phyloP scores from a whole-genome alignment of 53 echinoderm and acorn worm genomes.

The Apostichopus leukothele region DNA sequence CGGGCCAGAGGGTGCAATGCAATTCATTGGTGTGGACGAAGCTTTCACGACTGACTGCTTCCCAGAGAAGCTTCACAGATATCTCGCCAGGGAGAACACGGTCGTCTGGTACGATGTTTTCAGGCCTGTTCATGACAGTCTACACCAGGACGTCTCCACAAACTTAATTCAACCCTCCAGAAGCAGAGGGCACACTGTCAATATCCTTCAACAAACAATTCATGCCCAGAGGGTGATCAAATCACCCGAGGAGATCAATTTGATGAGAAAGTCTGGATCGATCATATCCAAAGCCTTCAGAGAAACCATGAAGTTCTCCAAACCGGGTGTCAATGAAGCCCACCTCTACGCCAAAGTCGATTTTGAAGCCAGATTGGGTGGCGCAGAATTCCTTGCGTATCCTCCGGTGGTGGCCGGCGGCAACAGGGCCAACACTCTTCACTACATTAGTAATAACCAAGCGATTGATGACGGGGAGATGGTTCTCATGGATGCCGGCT shows the following conservation, averaged over 20 bases:
- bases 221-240: conserved; percentile 83
- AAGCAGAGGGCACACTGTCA: conserved; percentile 78
- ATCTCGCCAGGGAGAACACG: conserved; percentile 52
- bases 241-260: conserved; percentile 69
- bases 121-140: conserved; percentile 54
- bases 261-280: conserved; percentile 77
- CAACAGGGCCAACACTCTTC: conserved; percentile 90
- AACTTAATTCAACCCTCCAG: conserved; percentile 75
- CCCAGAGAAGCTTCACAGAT: conserved; percentile 63
- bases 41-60: conserved; percentile 68
- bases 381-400: conserved; percentile 93
- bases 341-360: conserved; percentile 84
- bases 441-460: conserved; percentile 97
- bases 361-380: conserved; percentile 68
- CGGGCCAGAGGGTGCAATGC: conserved; percentile 80
- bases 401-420: conserved; percentile 98
- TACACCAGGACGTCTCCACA: conserved; percentile 76
- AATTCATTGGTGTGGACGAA: conserved; percentile 87
- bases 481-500: conserved; percentile 97
- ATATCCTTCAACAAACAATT: conserved; percentile 80
- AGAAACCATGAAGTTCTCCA: conserved; percentile 80
- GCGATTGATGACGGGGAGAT: conserved; percentile 69
- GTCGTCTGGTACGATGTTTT: conserved; percentile 94
- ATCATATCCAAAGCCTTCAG: conserved; percentile 77
- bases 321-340: conserved; percentile 82